Percentiles rank a stretch among this genome's conserved stretches.
These are phyloP conservation scores for Camponotus vicinus DNA, from an alignment of 1,140 invertebrate species.

Conservation along the genomic window DNA sequence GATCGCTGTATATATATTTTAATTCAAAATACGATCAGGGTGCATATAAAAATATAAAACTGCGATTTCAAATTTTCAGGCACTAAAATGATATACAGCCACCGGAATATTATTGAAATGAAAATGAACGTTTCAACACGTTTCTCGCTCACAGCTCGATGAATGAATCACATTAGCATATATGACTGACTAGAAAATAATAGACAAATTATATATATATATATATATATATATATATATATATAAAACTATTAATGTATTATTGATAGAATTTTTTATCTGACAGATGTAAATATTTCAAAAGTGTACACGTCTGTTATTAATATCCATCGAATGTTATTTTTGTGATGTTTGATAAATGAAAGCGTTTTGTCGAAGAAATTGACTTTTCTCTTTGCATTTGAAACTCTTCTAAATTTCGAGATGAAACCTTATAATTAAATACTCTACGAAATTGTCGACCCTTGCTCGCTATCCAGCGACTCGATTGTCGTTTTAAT, in stretches of 20 bases:
- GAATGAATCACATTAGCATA: conserved; percentile 28
- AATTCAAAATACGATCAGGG: background rate
- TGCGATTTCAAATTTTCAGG: conserved; percentile 47
- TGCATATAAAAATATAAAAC: conserved; percentile 46
- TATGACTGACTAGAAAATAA: background rate
- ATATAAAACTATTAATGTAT: background rate
- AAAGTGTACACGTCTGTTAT: background rate
- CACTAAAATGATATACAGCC: conserved; percentile 34
- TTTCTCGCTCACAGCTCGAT: background rate
- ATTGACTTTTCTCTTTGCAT: conserved; percentile 42
- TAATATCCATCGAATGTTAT: background rate
- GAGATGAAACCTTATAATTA: conserved; percentile 55
- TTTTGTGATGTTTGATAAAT: conserved; percentile 14
- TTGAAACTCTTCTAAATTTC: conserved; percentile 48
- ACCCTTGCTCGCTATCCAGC: conserved; percentile 47
- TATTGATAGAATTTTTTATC: background rate
- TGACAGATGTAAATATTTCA: background rate
- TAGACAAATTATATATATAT: background rate
- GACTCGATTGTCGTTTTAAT: conserved; percentile 61
- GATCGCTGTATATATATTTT: conserved; percentile 16
- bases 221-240: too few relatives aligned
- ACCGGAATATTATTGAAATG: conserved; percentile 45
- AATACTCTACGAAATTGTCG: conserved; percentile 54
- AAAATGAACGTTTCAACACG: conserved; percentile 37
- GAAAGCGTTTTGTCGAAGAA: conserved; percentile 10